Evolutionary conservation across 2,797 vertebrate species (phyloP).

Genomic region (Manis javanica): DNA sequence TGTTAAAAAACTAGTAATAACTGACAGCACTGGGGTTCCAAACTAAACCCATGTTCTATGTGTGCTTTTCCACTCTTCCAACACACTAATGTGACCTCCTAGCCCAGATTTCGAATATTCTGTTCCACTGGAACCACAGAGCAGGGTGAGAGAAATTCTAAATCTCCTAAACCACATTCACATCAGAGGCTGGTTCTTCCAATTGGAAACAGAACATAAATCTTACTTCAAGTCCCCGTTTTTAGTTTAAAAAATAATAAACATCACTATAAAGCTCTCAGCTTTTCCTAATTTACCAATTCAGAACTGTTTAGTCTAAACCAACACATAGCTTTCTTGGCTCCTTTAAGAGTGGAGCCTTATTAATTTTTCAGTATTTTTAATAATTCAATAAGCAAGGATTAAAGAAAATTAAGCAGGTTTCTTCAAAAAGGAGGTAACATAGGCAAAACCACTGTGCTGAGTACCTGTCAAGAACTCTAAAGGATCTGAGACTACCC

Average conservation of each 20-base stretch:
- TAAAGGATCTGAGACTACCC: slow-evolving; percentile 3
- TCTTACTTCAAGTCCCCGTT: slow-evolving; percentile 46
- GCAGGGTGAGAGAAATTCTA: slow-evolving; percentile 36
- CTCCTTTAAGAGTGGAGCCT: neutral
- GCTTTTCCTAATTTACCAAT: slow-evolving; percentile 49
- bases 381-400: slow-evolving; percentile 50
- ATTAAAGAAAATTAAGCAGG: slow-evolving; percentile 54
- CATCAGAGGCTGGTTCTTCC: slow-evolving; percentile 1
- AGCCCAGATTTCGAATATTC: slow-evolving; percentile 53
- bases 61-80: neutral
- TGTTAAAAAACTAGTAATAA: slow-evolving; percentile 15
- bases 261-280: slow-evolving; percentile 17
- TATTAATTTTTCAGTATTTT: slow-evolving; percentile 56
- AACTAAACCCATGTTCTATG: slow-evolving; percentile 30
- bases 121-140: slow-evolving; percentile 52
- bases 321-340: slow-evolving; percentile 37
- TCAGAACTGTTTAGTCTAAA: slow-evolving; percentile 46
- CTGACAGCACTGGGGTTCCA: neutral
- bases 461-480: neutral
- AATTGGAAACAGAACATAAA: slow-evolving; percentile 38
- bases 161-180: slow-evolving; percentile 4
- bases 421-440: slow-evolving; percentile 20
- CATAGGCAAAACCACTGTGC: slow-evolving; percentile 19
- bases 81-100: neutral
- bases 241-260: slow-evolving; percentile 52